Percentiles rank a stretch among this genome's conserved stretches.
phyloP scores from a whole-genome alignment of 2,113 vertebrate genomes.

The Ascaphus truei region DNA sequence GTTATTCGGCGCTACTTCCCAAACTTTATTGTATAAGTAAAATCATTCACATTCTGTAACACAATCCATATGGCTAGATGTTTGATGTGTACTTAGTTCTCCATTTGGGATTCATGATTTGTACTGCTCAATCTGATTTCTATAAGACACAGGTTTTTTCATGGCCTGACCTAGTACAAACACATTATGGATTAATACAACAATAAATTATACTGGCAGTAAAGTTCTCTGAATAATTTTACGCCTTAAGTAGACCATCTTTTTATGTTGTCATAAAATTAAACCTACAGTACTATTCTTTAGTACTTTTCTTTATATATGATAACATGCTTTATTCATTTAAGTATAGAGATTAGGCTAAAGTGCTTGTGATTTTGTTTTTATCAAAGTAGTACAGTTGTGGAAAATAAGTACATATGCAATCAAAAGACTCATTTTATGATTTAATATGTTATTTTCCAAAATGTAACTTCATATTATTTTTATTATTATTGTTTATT shows the following conservation, averaged over 20 bases:
- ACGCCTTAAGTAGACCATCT: conserved; percentile 53
- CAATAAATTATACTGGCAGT: conserved; percentile 64
- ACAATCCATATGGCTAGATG: conserved; percentile 66
- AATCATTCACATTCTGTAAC: conserved; percentile 61
- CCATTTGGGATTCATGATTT: conserved; percentile 62
- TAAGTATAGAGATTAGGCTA: too few relatives aligned
- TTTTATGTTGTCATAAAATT: conserved; percentile 55
- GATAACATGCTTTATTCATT: conserved; percentile 43
- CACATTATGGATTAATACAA: conserved; percentile 61
- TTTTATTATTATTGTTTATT: too few relatives aligned
- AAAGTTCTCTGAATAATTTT: conserved; percentile 62
- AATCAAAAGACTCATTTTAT: too few relatives aligned
- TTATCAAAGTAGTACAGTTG: too few relatives aligned
- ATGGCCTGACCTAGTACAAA: conserved; percentile 58
- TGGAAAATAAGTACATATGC: too few relatives aligned
- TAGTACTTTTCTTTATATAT: conserved; percentile 47
- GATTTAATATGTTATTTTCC: too few relatives aligned
- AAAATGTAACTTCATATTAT: too few relatives aligned
- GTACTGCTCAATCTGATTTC: conserved; percentile 66
- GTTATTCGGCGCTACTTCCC: conserved; percentile 39
- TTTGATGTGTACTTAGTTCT: conserved; percentile 73
- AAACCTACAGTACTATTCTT: conserved; percentile 53
- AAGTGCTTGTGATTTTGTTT: too few relatives aligned
- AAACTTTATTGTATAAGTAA: conserved; percentile 54
- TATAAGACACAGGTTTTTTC: conserved; percentile 62